phyloP scores from a whole-genome alignment of 2,888 invertebrate genomes.

The Anodontia alba region DNA sequence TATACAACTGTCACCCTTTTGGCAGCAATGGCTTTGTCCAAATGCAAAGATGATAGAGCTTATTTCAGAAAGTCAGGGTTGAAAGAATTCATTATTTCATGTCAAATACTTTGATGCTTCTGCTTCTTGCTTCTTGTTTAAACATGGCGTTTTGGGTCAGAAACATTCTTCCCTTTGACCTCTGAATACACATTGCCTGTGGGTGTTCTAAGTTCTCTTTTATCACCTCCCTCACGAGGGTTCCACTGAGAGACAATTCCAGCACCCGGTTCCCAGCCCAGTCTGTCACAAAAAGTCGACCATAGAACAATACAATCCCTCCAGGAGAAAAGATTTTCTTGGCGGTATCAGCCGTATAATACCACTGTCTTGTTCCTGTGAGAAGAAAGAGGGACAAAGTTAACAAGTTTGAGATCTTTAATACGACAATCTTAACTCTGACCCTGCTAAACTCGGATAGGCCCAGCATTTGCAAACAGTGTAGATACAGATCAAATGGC shows the following conservation, averaged over 20 bases:
- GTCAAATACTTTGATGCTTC: slow-evolving; percentile 51
- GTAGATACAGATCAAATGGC: too few relatives aligned
- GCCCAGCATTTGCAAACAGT: too few relatives aligned
- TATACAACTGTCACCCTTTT: too few relatives aligned
- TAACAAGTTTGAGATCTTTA: too few relatives aligned
- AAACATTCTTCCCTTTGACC: slow-evolving; percentile 32
- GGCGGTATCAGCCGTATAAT: slow-evolving; percentile 25
- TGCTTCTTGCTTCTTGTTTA: slow-evolving; percentile 54
- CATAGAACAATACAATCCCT: slow-evolving; percentile 34
- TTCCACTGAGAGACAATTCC: slow-evolving; percentile 44
- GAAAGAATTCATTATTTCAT: slow-evolving; percentile 25
- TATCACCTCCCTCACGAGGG: slow-evolving; percentile 51
- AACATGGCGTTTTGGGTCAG: slow-evolving; percentile 53
- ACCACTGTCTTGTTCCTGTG: slow-evolving; percentile 45
- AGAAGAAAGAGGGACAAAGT: too few relatives aligned
- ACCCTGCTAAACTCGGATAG: too few relatives aligned
- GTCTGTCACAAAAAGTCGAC: slow-evolving; percentile 53
- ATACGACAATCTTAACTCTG: too few relatives aligned
- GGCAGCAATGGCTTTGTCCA: too few relatives aligned
- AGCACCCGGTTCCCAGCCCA: slow-evolving; percentile 49
- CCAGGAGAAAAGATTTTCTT: slow-evolving; percentile 46
- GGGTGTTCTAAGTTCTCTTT: slow-evolving; percentile 52
- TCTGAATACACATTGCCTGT: slow-evolving; percentile 40
- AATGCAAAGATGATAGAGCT: too few relatives aligned
- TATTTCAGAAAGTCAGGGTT: too few relatives aligned